phyloP scores from a whole-genome alignment of 2,797 vertebrate species.

The Phataginus tricuspis region DNA sequence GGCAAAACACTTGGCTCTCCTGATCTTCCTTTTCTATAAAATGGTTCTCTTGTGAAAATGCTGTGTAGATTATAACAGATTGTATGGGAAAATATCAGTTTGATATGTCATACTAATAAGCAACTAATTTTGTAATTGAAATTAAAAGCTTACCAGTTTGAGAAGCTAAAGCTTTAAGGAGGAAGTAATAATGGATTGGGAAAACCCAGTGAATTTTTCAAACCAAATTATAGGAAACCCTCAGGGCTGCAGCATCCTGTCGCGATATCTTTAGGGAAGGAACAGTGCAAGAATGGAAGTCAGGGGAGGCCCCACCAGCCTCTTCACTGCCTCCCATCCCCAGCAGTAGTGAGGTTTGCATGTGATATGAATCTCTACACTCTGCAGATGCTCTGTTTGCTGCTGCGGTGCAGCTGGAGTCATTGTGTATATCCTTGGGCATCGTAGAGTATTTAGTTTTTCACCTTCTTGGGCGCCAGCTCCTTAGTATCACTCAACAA shows the following conservation, averaged over 20 bases:
- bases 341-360: background rate
- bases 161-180: slow-evolving; percentile 68
- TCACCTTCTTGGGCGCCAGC: background rate
- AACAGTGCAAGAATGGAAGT: slow-evolving; percentile 13
- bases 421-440: background rate
- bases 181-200: slow-evolving; percentile 65
- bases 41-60: slow-evolving; percentile 13
- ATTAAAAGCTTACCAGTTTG: slow-evolving; percentile 68
- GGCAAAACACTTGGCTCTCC: background rate
- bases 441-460: background rate
- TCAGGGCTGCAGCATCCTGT: slow-evolving; percentile 56
- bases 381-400: background rate
- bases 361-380: background rate
- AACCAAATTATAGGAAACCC: slow-evolving; percentile 66
- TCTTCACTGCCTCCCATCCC: background rate
- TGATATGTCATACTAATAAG: slow-evolving; percentile 45
- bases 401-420: background rate
- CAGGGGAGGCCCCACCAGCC: background rate
- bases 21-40: slow-evolving; percentile 1
- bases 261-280: slow-evolving; percentile 45
- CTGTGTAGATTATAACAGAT: background rate
- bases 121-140: slow-evolving; percentile 73
- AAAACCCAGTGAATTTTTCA: slow-evolving; percentile 72
- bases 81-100: slow-evolving; percentile 9
- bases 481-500: background rate